Conservation (phyloP, 1,140 invertebrate genomes). For the Drosophila paulistorum region DNA sequence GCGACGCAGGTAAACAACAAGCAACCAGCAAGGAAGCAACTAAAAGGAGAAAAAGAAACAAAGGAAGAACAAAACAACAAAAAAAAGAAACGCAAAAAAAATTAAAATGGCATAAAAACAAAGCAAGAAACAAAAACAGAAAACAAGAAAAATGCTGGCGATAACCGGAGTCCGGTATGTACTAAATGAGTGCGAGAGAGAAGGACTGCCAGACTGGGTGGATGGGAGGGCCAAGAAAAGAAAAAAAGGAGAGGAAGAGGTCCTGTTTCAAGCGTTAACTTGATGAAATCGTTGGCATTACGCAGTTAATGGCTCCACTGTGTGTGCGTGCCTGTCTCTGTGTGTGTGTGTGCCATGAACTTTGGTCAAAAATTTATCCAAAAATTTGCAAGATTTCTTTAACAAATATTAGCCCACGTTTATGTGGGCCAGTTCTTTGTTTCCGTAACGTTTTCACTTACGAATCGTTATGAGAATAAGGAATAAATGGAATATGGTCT, state of each 20-base stretch:
- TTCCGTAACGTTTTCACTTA: too few relatives aligned
- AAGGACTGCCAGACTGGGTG: background rate
- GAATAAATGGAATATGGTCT: too few relatives aligned
- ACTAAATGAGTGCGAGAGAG: background rate
- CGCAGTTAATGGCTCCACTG: conserved; percentile 3
- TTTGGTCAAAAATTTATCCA: too few relatives aligned
- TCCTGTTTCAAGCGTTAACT: conserved; percentile 9
- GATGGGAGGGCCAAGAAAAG: background rate
- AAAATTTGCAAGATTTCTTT: too few relatives aligned
- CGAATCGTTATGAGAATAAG: too few relatives aligned
- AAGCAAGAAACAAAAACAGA: conserved; percentile 10
- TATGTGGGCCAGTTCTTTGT: too few relatives aligned
- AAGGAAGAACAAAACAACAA: background rate
- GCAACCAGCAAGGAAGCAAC: conserved; percentile 6
- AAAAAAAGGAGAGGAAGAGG: background rate
- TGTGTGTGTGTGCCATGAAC: background rate
- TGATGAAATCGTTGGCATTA: conserved; percentile 11
- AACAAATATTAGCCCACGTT: too few relatives aligned
- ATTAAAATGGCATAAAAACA: conserved; percentile 7
- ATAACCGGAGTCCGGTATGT: conserved; percentile 10
- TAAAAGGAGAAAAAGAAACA: conserved; percentile 6
- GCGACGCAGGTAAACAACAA: conserved; percentile 10
- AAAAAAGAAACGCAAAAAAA: background rate
- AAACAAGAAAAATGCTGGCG: conserved; percentile 13
- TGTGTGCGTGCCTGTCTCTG: background rate